Evolutionary conservation across 2,888 invertebrate genomes (phyloP).

Genomic region (Sphinx pinastri): DNA sequence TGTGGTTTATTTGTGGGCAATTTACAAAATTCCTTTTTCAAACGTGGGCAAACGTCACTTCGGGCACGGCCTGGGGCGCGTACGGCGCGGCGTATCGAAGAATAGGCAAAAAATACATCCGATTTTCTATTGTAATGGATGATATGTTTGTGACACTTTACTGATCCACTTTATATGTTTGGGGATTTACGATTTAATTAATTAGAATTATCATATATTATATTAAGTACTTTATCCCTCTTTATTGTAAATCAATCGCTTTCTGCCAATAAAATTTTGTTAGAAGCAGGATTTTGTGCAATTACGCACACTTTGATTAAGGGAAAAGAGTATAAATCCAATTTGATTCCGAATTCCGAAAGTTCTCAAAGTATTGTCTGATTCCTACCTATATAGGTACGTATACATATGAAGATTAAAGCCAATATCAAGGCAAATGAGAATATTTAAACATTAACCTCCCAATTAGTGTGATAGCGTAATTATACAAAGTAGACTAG

Average conservation of each 20-base stretch:
- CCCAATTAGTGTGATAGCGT: neutral
- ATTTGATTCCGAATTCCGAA: neutral
- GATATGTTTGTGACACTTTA: neutral
- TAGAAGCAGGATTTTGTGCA: too few species aligned
- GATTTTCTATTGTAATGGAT: slow-evolving; percentile 1
- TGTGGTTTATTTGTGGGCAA: neutral
- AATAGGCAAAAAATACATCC: neutral
- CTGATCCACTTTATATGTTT: neutral
- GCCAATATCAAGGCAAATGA: too few species aligned
- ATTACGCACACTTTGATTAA: too few species aligned
- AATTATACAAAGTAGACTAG: neutral
- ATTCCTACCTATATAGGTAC: too few species aligned
- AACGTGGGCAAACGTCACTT: neutral
- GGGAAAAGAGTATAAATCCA: too few species aligned
- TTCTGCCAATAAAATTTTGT: too few species aligned
- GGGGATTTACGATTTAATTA: too few species aligned
- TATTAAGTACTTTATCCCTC: too few species aligned
- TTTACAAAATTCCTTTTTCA: neutral
- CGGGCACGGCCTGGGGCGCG: neutral
- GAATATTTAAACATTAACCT: neutral
- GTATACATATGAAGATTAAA: too few species aligned
- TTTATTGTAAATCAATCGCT: too few species aligned
- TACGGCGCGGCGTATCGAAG: neutral
- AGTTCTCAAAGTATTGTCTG: neutral
- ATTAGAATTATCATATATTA: too few species aligned